These are phyloP conservation scores for Morinoia aosen DNA, from an alignment of 2,888 invertebrate genomes.

Conservation along the genomic window DNA sequence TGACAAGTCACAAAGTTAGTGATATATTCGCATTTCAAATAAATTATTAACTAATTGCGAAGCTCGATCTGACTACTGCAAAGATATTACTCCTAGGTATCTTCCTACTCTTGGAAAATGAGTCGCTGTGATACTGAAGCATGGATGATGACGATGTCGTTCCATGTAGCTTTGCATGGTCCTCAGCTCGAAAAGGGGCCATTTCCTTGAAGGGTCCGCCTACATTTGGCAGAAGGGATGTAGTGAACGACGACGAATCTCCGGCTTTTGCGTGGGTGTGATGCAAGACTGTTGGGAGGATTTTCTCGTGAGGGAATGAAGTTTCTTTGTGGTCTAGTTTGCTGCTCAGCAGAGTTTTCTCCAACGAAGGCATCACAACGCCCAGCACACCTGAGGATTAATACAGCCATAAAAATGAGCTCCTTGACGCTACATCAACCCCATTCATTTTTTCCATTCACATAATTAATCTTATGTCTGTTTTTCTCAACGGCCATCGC, in stretches of 20 bases:
- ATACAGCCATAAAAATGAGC: background rate
- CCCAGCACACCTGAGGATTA: background rate
- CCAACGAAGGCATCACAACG: background rate
- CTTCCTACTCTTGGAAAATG: background rate
- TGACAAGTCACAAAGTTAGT: background rate
- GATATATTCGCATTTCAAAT: background rate
- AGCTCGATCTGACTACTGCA: background rate
- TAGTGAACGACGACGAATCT: background rate
- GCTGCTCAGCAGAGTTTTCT: background rate
- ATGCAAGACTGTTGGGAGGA: background rate
- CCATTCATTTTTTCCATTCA: background rate
- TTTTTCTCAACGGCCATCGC: background rate
- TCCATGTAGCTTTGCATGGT: background rate
- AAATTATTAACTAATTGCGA: background rate
- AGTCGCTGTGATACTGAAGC: slow-evolving; percentile 19
- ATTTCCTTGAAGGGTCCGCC: background rate
- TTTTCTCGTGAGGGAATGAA: background rate
- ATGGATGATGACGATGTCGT: background rate
- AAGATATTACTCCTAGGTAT: background rate
- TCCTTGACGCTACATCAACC: background rate
- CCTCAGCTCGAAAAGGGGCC: background rate
- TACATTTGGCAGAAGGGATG: background rate
- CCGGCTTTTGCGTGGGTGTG: background rate
- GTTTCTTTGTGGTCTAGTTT: background rate
- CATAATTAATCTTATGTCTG: background rate